Conservation (phyloP, 2,888 invertebrate genomes). For the Melinaea marsaeus region DNA sequence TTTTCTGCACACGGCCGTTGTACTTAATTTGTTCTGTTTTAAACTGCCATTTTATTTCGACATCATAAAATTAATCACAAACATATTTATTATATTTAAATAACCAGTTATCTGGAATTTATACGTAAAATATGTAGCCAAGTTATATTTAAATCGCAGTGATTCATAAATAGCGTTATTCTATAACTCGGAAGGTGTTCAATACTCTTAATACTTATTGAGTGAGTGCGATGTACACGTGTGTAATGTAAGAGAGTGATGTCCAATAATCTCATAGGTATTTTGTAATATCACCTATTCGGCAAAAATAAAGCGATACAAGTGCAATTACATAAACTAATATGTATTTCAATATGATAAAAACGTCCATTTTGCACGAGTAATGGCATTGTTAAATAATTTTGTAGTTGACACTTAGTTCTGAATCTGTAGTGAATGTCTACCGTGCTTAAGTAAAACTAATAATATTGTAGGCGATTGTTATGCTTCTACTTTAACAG, state of each 20-base stretch:
- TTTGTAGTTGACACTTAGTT: conserved; percentile 35
- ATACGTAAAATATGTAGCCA: conserved; percentile 21
- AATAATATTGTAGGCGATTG: conserved; percentile 21
- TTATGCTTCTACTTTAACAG: conserved; percentile 20
- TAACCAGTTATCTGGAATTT: conserved; percentile 5
- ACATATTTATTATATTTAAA: background rate
- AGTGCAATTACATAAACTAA: conserved; percentile 68
- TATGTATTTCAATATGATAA: conserved; percentile 48
- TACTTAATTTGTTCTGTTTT: conserved; percentile 7
- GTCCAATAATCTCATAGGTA: conserved; percentile 38
- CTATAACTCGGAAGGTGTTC: conserved; percentile 29
- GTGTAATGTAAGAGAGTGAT: conserved; percentile 28
- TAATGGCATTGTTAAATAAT: conserved; percentile 45
- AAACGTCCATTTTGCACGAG: conserved; percentile 66
- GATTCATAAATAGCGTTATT: conserved; percentile 24
- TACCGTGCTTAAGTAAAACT: conserved; percentile 25
- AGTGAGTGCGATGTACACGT: conserved; percentile 29
- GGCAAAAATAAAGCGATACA: conserved; percentile 52
- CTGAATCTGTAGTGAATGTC: conserved; percentile 15
- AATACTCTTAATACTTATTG: conserved; percentile 31
- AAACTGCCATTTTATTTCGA: background rate
- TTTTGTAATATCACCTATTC: conserved; percentile 43
- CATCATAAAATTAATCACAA: background rate
- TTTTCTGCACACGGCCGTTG: background rate
- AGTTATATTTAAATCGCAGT: conserved; percentile 29